Evolutionary conservation across 1,140 invertebrate species (phyloP).

Genomic region (Wiebesia pumilae): DNA sequence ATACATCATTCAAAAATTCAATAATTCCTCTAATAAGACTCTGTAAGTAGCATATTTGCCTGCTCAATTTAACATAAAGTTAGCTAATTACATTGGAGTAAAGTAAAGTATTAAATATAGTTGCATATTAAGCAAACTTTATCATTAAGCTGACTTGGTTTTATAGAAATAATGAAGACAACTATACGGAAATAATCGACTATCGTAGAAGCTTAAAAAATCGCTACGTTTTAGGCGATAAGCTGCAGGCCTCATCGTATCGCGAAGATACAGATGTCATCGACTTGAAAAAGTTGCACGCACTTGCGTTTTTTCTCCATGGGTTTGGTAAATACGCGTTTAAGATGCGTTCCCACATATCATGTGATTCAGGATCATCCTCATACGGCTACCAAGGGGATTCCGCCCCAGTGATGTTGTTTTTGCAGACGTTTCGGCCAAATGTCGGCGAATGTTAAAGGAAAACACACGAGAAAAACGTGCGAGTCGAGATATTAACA

Average conservation of each 20-base stretch:
- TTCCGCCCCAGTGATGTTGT: slow-evolving; percentile 13
- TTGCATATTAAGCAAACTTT: too few relatives aligned
- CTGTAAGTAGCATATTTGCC: too few relatives aligned
- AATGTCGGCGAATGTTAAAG: slow-evolving; percentile 19
- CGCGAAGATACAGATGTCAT: slow-evolving; percentile 55
- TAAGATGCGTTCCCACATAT: slow-evolving; percentile 50
- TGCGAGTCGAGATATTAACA: slow-evolving; percentile 15
- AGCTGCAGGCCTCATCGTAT: not conserved
- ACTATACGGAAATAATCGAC: too few relatives aligned
- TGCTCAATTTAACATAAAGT: too few relatives aligned
- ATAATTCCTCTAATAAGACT: too few relatives aligned
- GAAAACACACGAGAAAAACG: slow-evolving; percentile 16
- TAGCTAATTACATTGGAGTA: too few relatives aligned
- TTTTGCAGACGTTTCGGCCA: slow-evolving; percentile 4
- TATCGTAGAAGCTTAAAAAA: too few relatives aligned
- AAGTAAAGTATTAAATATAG: too few relatives aligned
- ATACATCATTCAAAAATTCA: too few relatives aligned
- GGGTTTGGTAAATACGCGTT: slow-evolving; percentile 25
- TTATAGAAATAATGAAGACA: too few relatives aligned
- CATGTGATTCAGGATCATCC: slow-evolving; percentile 52
- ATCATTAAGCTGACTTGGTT: too few relatives aligned
- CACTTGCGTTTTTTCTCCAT: slow-evolving; percentile 34
- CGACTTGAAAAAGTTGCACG: not conserved
- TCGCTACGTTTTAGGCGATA: too few relatives aligned
- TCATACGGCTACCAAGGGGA: slow-evolving; percentile 23